These are phyloP conservation scores for Heliconius eleuchia DNA, from an alignment of 1,140 invertebrate species.

Conservation along the genomic window DNA sequence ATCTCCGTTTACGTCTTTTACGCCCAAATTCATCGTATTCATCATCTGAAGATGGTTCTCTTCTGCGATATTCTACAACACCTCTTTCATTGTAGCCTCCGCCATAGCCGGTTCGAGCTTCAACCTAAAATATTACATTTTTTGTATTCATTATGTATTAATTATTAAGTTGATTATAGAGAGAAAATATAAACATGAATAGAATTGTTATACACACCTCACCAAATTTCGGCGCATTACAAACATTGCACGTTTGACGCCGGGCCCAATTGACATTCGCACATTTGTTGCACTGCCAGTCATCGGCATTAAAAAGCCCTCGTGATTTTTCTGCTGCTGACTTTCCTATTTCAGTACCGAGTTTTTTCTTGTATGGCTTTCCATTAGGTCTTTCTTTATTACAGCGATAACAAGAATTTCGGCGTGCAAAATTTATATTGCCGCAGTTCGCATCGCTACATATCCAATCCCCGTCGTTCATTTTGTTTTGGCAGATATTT, in stretches of 20 bases:
- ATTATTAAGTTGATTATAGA: not conserved
- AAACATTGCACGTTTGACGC: slow-evolving; percentile 98
- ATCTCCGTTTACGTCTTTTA: slow-evolving; percentile 85
- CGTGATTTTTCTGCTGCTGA: slow-evolving; percentile 98
- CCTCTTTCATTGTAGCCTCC: slow-evolving; percentile 97
- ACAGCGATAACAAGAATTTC: slow-evolving; percentile 95
- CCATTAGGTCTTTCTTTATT: slow-evolving; percentile 86
- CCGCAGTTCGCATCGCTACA: slow-evolving; percentile 87
- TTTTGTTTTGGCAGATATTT: slow-evolving; percentile 56
- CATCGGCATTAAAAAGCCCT: slow-evolving; percentile 98
- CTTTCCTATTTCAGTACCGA: slow-evolving; percentile 98
- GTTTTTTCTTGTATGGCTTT: slow-evolving; percentile 89
- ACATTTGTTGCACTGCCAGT: slow-evolving; percentile 99
- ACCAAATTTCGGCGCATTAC: slow-evolving; percentile 98
- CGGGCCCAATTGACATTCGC: slow-evolving; percentile 99
- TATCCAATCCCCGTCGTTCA: slow-evolving; percentile 80
- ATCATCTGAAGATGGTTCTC: slow-evolving; percentile 92
- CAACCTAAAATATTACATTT: slow-evolving; percentile 72
- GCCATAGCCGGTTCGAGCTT: slow-evolving; percentile 90
- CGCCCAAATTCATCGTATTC: slow-evolving; percentile 98
- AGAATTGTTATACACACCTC: slow-evolving; percentile 83
- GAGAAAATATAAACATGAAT: not conserved
- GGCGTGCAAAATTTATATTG: slow-evolving; percentile 96
- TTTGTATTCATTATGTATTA: not conserved
- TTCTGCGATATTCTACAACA: slow-evolving; percentile 95